Conservation (phyloP, 1,140 invertebrate species). For the Drosophila ogumai region DNA sequence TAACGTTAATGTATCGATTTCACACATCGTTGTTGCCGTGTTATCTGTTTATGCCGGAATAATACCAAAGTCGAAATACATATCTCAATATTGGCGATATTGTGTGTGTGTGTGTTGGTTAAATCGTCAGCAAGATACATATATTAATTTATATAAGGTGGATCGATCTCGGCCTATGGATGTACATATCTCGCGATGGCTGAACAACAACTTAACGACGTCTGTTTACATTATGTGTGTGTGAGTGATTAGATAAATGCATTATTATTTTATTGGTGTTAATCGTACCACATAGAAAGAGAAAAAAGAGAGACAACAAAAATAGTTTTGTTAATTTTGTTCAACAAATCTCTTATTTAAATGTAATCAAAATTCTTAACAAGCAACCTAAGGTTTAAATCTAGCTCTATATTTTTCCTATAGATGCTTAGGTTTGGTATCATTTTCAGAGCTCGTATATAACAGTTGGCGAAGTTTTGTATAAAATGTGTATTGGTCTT, state of each 20-base stretch:
- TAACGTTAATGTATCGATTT: conserved; percentile 36
- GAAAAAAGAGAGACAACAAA: conserved; percentile 63
- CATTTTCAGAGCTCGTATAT: neutral
- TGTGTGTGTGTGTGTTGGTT: conserved; percentile 30
- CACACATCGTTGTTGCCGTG: conserved; percentile 32
- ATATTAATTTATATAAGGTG: conserved; percentile 45
- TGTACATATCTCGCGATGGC: conserved; percentile 47
- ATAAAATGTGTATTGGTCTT: neutral
- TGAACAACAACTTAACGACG: conserved; percentile 72
- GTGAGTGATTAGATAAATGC: conserved; percentile 2
- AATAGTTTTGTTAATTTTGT: conserved; percentile 45
- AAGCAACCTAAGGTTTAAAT: conserved; percentile 1
- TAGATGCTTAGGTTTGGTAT: neutral
- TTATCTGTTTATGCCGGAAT: conserved; percentile 38
- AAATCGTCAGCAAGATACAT: conserved; percentile 66
- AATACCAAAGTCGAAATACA: conserved; percentile 36
- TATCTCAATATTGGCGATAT: conserved; percentile 20
- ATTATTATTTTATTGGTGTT: conserved; percentile 24
- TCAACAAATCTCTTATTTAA: conserved; percentile 22
- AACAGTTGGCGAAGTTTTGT: neutral
- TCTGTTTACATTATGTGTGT: conserved; percentile 37
- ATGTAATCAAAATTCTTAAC: conserved; percentile 4
- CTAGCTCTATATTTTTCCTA: neutral
- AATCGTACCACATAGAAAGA: conserved; percentile 55
- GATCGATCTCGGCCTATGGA: conserved; percentile 51